These are phyloP conservation scores for Scaptomyza graminum DNA, from an alignment of 1,140 invertebrate species.

Conservation along the genomic window DNA sequence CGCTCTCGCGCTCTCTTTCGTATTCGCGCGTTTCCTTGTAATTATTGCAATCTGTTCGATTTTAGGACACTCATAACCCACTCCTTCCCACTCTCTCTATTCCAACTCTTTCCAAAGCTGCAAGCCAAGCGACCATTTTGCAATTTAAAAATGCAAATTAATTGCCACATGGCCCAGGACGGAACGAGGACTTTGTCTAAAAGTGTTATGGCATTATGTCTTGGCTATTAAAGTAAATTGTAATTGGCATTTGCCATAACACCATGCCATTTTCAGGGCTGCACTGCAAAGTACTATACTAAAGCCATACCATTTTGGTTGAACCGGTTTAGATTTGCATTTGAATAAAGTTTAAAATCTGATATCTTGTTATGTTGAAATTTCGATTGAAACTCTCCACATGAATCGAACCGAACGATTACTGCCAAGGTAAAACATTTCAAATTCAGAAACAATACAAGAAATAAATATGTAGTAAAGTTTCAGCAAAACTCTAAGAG, in stretches of 20 bases:
- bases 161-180: slow-evolving; percentile 77
- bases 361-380: too few relatives aligned
- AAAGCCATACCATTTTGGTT: too few relatives aligned
- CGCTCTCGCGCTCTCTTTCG: too few relatives aligned
- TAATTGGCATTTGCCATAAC: slow-evolving; percentile 61
- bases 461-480: neutral
- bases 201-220: slow-evolving; percentile 66
- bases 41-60: slow-evolving; percentile 83
- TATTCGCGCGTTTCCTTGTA: slow-evolving; percentile 46
- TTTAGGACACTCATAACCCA: slow-evolving; percentile 57
- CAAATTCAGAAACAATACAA: too few relatives aligned
- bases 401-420: too few relatives aligned
- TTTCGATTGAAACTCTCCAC: too few relatives aligned
- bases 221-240: slow-evolving; percentile 77
- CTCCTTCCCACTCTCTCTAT: neutral
- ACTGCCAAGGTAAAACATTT: too few relatives aligned
- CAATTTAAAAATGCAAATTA: slow-evolving; percentile 84
- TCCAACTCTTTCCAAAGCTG: neutral
- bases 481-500: neutral
- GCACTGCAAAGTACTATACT: neutral
- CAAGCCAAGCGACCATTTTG: slow-evolving; percentile 52
- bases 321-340: too few relatives aligned
- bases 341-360: too few relatives aligned
- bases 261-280: slow-evolving; percentile 21
- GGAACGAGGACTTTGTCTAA: slow-evolving; percentile 46